Evolutionary conservation across 2,113 vertebrate species (phyloP).

Genomic region (Saguinus imperator): DNA sequence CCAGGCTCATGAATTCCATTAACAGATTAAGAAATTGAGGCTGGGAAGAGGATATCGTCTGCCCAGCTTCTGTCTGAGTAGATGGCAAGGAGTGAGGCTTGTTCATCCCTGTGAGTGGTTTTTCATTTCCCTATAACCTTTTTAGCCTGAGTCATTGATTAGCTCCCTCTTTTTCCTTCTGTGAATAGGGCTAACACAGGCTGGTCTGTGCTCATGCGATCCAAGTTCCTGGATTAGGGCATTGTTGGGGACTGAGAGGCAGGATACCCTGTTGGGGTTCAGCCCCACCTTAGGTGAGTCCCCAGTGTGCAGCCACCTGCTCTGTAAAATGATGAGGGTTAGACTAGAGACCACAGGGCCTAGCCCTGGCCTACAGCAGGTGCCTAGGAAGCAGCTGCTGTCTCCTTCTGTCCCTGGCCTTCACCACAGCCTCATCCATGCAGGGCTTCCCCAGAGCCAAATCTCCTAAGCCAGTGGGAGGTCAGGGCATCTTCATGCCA

Average conservation of each 20-base stretch:
- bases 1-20: not conserved
- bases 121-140: not conserved
- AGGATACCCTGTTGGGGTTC: not conserved
- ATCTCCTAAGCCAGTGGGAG: not conserved
- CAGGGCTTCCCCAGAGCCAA: not conserved
- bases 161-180: not conserved
- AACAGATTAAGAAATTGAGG: not conserved
- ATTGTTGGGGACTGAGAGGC: fast-evolving
- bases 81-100: not conserved
- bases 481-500: not conserved
- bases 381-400: not conserved
- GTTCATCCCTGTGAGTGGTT: fast-evolving
- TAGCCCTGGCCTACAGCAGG: too few species aligned
- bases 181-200: not conserved
- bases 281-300: not conserved
- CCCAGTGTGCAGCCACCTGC: not conserved
- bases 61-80: not conserved
- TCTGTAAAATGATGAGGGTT: too few species aligned
- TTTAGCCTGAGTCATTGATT: fast-evolving
- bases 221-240: not conserved
- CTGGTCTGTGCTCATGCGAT: not conserved
- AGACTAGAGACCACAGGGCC: too few species aligned
- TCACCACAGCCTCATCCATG: fast-evolving
- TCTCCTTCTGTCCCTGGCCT: not conserved
- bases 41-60: too few species aligned